These are phyloP conservation scores for Rhynchophorus ferrugineus DNA, from an alignment of 1,140 invertebrate genomes.

Conservation along the genomic window DNA sequence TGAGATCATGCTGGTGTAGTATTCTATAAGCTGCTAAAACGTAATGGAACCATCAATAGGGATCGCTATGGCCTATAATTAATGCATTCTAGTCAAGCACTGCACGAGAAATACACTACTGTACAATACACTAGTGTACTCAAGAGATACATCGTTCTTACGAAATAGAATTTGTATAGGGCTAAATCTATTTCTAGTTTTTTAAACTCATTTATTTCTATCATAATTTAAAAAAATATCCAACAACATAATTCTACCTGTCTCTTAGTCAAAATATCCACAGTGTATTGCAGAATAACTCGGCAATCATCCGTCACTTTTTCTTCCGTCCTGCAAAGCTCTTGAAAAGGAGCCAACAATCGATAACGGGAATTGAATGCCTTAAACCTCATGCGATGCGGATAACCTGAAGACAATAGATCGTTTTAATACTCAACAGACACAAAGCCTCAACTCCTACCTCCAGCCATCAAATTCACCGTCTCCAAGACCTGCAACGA, in stretches of 20 bases:
- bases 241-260: no score
- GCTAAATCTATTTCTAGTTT: neutral
- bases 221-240: neutral
- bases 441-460: no score
- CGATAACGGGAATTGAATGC: conserved; percentile 84
- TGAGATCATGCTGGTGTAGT: no score
- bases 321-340: conserved; percentile 67
- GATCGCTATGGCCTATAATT: no score
- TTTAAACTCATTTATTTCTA: neutral
- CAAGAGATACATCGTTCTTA: no score
- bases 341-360: conserved; percentile 68
- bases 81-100: no score
- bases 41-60: no score
- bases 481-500: conserved; percentile 91
- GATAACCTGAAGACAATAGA: conserved; percentile 55
- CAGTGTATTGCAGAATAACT: conserved; percentile 62
- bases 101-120: no score
- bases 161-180: no score
- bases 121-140: no score
- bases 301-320: conserved; percentile 74
- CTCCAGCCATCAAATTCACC: conserved; percentile 87
- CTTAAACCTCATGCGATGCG: conserved; percentile 90
- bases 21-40: no score
- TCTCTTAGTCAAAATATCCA: conserved; percentile 37
- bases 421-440: no score